Evolutionary conservation across 2,888 invertebrate genomes (phyloP), one percentile per base, ranked within the genome.

Genomic region (Gandaritis pyraliata): DNA sequence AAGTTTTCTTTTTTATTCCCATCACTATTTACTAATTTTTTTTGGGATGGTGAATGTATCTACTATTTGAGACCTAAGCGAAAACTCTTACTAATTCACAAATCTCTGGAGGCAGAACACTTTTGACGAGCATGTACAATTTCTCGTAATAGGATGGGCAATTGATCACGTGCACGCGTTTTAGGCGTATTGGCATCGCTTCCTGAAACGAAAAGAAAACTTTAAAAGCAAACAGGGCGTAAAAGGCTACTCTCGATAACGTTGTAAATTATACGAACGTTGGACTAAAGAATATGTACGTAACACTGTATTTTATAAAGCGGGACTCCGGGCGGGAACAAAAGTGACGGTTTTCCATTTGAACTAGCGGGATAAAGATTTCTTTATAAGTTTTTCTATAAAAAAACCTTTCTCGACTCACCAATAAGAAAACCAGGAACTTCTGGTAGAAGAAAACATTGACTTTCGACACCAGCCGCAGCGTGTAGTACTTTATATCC

Each of bases 371-470:
- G n/a, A n/a, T n/a, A n/a, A n/a, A 23, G 23, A 23, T 23, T 23
- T 23, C 23, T 23, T 23, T 23, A 6, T 1, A 23, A n/a, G n/a
- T n/a, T n/a, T n/a, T n/a, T n/a, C n/a, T n/a, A n/a, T n/a, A n/a
- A n/a, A n/a, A n/a, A n/a, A n/a, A n/a, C n/a, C n/a, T 23, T 23
- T 23, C 23, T 23, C 23, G 61, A 52, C 83, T 82, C 72, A 91
- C 91, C 81, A 91, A 72, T 68, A 90, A 74, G 66, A 68, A 90
- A 1, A 83, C 30, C 1, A 88, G 12, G 45, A 86, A 87, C 68
- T 87, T 87, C 61, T 86, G 87, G 15, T 87, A 81, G 68, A 73
- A 85, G 73, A 90, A 83, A 10, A 91, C 65, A 57, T 91, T 90
- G 39, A 76, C 53, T 76, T 81, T 90, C 0, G 90, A 74, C 0